Percentiles rank a stretch among this genome's conserved stretches.
These are phyloP conservation scores for Corydoras maculifer DNA, from an alignment of 2,113 vertebrate genomes.

Conservation along the genomic window DNA sequence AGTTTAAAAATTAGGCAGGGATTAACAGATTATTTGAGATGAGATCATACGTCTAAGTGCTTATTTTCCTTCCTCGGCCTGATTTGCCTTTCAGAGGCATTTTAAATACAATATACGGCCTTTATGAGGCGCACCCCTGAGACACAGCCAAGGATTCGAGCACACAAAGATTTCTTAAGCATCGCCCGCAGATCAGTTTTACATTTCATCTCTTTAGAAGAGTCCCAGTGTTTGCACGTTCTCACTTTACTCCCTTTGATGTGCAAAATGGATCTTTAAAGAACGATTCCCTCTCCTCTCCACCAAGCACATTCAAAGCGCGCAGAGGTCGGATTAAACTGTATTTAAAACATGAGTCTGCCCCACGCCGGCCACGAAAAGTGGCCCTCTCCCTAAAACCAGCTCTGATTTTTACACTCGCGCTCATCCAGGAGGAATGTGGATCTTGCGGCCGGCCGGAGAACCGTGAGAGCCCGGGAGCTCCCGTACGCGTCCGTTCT, in stretches of 20 bases:
- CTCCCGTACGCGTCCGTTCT: background rate
- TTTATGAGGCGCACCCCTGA: background rate
- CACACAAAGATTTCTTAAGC: background rate
- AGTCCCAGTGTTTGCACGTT: background rate
- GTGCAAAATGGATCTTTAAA: slow-evolving; percentile 18
- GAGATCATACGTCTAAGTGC: too few relatives aligned
- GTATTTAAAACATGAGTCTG: slow-evolving; percentile 19
- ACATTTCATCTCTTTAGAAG: slow-evolving; percentile 10
- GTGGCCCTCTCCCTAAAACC: background rate
- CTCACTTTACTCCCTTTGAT: slow-evolving; percentile 13
- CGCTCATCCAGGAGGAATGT: too few relatives aligned
- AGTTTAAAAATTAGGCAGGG: too few relatives aligned
- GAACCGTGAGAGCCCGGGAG: background rate
- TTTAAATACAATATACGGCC: too few relatives aligned
- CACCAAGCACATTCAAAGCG: slow-evolving; percentile 9
- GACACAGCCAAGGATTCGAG: background rate
- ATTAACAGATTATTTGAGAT: too few relatives aligned
- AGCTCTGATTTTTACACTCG: slow-evolving; percentile 1
- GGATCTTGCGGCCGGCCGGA: background rate
- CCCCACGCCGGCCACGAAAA: background rate
- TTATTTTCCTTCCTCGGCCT: too few relatives aligned
- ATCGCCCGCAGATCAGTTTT: slow-evolving; percentile 8
- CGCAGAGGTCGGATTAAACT: slow-evolving; percentile 6
- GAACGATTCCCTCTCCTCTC: background rate
- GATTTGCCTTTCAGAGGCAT: too few relatives aligned